Evolutionary conservation across 2,113 vertebrate species (phyloP), one percentile per base, ranked within the genome.

Genomic region (Phrynosoma platyrhinos): DNA sequence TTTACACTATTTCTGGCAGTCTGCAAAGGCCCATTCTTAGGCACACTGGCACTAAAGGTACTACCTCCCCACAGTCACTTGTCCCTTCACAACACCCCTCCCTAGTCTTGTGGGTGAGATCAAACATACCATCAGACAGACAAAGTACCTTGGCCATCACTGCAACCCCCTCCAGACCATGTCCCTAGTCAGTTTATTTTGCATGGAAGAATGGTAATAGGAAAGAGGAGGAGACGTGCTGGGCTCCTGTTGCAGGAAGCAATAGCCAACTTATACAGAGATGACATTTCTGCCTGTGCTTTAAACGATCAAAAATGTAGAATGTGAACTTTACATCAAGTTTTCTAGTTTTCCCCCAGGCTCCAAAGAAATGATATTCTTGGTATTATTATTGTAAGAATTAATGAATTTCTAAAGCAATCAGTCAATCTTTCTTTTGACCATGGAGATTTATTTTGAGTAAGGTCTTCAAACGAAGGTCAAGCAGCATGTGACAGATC

Each of bases 401-500:
- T 30, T 47, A 32, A 40, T 68, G 90, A 92, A 89, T 82, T 83
- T 80, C 5, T 66, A 78, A 53, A 74, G 82, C 83, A 71, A 62
- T 62, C 64, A 62, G 64, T 90, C 88, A 87, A 72, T 82, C 0
- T 4, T 68, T 42, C 68, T 0, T 88, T 85, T 87, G 87, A 91
- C 79, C 89, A 42, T 23, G 20, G n/a, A 23, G 72, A 58, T 52
- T 52, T 87, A 84, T 82, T 64, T 87, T 90, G 78, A 84, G 42
- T 66, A 90, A 94, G 91, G 85, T 90, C 91, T 91, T 47, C 47
- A 8, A 68, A 23, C 0, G 47, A 94, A 92, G 91, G 93, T 87
- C 91, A 94, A 90, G 86, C 79, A 64, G 68, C 74, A 64, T 16
- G 30, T 14, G 5, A 66, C 9, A 25, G 74, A 74, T 83, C 52